phyloP scores from a whole-genome alignment of 1,140 invertebrate species.

The Drosophila busckii region DNA sequence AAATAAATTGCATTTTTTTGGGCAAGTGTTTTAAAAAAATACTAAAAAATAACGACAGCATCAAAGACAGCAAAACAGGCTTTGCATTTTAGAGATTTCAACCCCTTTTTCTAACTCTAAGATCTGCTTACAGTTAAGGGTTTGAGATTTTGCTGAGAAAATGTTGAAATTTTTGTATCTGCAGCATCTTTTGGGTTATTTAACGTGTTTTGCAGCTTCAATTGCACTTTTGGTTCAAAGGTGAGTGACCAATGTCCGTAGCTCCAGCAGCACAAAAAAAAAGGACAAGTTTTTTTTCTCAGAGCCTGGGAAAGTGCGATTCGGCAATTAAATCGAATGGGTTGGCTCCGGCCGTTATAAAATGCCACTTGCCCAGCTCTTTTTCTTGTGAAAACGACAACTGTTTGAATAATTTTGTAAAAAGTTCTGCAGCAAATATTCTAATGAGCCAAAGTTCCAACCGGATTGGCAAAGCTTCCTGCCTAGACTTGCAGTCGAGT shows the following conservation, averaged over 20 bases:
- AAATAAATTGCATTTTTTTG: too few relatives aligned
- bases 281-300: conserved; percentile 32
- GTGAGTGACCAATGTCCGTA: conserved; percentile 50
- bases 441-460: conserved; percentile 68
- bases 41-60: too few relatives aligned
- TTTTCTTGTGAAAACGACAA: conserved; percentile 7
- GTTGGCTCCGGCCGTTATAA: conserved; percentile 36
- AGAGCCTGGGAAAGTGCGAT: conserved; percentile 54
- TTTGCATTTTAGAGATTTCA: too few relatives aligned
- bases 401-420: conserved; percentile 30
- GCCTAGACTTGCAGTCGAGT: conserved; percentile 23
- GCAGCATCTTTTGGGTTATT: conserved; percentile 57
- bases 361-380: conserved; percentile 37
- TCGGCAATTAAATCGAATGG: conserved; percentile 63
- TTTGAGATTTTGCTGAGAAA: conserved; percentile 72
- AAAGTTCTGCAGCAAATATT: conserved; percentile 64
- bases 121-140: too few relatives aligned
- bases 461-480: conserved; percentile 27
- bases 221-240: conserved; percentile 55
- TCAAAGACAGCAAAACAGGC: too few relatives aligned
- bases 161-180: conserved; percentile 40
- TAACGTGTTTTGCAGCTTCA: conserved; percentile 40
- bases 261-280: conserved; percentile 1
- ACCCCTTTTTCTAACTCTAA: too few relatives aligned
- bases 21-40: too few relatives aligned